Conservation (phyloP, 2,888 invertebrate genomes). For the Amorpha juglandis region DNA sequence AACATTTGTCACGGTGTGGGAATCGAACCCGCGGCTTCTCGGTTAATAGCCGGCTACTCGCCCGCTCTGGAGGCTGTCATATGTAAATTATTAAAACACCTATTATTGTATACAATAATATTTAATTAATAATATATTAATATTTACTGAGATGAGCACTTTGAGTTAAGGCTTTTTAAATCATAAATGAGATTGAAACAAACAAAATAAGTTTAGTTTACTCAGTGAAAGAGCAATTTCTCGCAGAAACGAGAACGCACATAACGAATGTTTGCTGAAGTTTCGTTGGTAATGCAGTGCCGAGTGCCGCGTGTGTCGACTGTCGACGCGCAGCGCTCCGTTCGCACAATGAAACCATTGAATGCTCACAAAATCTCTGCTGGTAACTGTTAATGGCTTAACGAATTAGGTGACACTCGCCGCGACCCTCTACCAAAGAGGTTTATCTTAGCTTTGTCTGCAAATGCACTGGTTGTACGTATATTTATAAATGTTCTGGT, state of each 20-base stretch:
- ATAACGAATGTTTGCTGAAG: constrained; percentile 27
- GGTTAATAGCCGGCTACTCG: too few species aligned
- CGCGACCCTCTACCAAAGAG: constrained; percentile 19
- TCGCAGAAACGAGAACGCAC: constrained; percentile 25
- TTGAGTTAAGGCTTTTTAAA: constrained; percentile 1
- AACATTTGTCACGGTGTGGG: too few species aligned
- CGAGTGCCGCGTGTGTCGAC: constrained; percentile 15
- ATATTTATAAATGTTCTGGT: not conserved
- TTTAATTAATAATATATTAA: too few species aligned
- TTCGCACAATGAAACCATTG: constrained; percentile 27
- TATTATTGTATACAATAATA: too few species aligned
- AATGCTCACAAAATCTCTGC: constrained; percentile 26
- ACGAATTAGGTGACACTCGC: constrained; percentile 29
- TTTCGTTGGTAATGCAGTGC: constrained; percentile 26
- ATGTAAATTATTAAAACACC: too few species aligned
- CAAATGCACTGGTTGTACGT: constrained; percentile 1
- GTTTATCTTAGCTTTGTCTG: constrained; percentile 18
- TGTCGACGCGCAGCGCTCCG: not conserved
- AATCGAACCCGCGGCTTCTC: too few species aligned
- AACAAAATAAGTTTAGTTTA: constrained; percentile 41
- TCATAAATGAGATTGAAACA: constrained; percentile 23
- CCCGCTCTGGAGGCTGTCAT: too few species aligned
- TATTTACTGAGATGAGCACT: too few species aligned
- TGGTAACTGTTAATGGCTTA: constrained; percentile 30
- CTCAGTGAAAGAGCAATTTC: constrained; percentile 30